phyloP scores from a whole-genome alignment of 1,140 invertebrate genomes.

The Trichonephila inaurata region DNA sequence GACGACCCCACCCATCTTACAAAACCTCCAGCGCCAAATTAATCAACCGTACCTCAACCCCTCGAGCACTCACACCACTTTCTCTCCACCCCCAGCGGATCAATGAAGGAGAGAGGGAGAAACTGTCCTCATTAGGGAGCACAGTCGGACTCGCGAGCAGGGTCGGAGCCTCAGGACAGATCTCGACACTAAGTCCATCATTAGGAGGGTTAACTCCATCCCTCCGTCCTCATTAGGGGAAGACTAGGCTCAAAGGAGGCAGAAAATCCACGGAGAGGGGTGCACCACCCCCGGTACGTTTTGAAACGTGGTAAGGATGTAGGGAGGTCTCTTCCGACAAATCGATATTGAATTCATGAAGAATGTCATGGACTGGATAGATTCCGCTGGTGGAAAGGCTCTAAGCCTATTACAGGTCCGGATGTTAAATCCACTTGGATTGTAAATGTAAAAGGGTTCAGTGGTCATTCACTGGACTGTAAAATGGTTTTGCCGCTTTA shows the following conservation, averaged over 20 bases:
- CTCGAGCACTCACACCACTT: slow-evolving; percentile 24
- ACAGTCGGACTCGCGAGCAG: not conserved
- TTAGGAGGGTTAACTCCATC: slow-evolving; percentile 69
- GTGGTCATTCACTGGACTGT: not conserved
- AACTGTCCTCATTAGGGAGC: not conserved
- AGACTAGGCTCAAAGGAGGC: slow-evolving; percentile 26
- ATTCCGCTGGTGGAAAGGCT: not conserved
- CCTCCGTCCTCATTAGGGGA: slow-evolving; percentile 49
- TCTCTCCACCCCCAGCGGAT: not conserved
- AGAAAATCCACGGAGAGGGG: not conserved
- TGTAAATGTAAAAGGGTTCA: not conserved
- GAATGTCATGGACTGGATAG: not conserved
- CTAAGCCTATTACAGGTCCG: not conserved
- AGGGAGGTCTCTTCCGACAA: not conserved
- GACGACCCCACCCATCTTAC: not conserved
- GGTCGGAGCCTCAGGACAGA: slow-evolving; percentile 3
- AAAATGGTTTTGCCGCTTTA: not conserved
- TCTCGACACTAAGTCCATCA: slow-evolving; percentile 65
- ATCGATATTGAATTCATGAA: not conserved
- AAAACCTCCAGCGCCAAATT: not conserved
- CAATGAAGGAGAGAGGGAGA: not conserved
- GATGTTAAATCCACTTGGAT: not conserved
- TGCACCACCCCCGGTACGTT: not conserved
- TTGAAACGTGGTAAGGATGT: not conserved
- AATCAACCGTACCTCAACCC: not conserved